phyloP scores from a whole-genome alignment of 2,113 vertebrate species.

The Archilochus colubris region DNA sequence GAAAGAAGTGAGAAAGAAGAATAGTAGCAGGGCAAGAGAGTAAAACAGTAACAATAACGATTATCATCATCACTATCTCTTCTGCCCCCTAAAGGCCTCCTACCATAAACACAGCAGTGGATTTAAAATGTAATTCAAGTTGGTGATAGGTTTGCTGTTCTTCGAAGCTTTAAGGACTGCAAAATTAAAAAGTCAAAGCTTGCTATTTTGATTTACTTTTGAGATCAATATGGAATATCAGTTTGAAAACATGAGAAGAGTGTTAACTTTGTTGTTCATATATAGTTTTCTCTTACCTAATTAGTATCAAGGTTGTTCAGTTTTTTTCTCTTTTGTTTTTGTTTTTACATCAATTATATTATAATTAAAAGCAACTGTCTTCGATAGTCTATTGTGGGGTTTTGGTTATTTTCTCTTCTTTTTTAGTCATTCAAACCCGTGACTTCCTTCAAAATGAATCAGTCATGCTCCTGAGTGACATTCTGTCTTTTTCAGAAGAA shows the following conservation, averaged over 20 bases:
- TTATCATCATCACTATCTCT: no score
- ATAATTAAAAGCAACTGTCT: not conserved
- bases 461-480: not conserved
- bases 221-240: not conserved
- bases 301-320: not conserved
- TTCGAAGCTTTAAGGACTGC: conserved; percentile 33
- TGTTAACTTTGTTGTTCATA: not conserved
- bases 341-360: not conserved
- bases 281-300: not conserved
- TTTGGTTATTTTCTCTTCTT: no score
- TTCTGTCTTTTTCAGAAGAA: not conserved
- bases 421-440: no score
- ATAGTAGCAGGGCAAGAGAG: not conserved
- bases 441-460: not conserved
- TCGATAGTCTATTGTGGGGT: no score
- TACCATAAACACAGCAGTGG: conserved; percentile 42
- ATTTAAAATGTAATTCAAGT: conserved; percentile 63
- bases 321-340: not conserved
- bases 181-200: conserved; percentile 63
- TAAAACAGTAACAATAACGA: no score
- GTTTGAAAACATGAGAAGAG: not conserved
- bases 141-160: conserved; percentile 28
- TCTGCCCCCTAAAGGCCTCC: conserved; percentile 16
- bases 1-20: not conserved
- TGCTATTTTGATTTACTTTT: conserved; percentile 54